Conservation (phyloP, 1,140 invertebrate genomes). For the Diplogasteroides magnus region DNA sequence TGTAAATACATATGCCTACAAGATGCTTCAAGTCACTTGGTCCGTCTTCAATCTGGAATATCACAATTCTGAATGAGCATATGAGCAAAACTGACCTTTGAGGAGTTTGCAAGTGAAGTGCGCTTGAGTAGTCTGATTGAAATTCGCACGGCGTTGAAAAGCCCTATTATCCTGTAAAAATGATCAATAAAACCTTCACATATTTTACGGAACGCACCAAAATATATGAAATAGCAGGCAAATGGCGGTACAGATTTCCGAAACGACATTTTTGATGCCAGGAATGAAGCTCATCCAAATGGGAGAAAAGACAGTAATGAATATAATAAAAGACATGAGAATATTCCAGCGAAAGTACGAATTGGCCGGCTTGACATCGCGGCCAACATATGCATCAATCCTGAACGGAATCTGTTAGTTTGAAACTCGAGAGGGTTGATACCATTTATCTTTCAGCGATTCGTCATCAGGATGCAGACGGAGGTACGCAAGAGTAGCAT, state of each 20-base stretch:
- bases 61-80: not conserved
- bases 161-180: conserved; percentile 7
- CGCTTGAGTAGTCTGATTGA: too few species aligned
- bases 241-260: too few species aligned
- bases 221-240: too few species aligned
- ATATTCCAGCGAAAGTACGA: conserved; percentile 29
- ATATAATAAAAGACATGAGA: conserved; percentile 26
- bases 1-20: conserved; percentile 32
- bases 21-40: conserved; percentile 17
- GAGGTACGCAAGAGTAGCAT: too few species aligned
- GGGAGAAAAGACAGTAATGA: conserved; percentile 10
- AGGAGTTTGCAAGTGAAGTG: too few species aligned
- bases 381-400: too few species aligned
- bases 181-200: conserved; percentile 1
- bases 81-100: conserved; percentile 7
- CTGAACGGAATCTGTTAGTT: too few species aligned
- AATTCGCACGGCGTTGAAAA: conserved; percentile 9
- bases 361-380: conserved; percentile 27
- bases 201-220: not conserved
- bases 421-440: too few species aligned
- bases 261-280: too few species aligned
- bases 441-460: too few species aligned
- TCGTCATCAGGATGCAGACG: too few species aligned
- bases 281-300: conserved; percentile 27
- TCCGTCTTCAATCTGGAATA: not conserved